Base-by-base conservation (phyloP, 2,797 vertebrate species). In the Sebastes cheni region DNA sequence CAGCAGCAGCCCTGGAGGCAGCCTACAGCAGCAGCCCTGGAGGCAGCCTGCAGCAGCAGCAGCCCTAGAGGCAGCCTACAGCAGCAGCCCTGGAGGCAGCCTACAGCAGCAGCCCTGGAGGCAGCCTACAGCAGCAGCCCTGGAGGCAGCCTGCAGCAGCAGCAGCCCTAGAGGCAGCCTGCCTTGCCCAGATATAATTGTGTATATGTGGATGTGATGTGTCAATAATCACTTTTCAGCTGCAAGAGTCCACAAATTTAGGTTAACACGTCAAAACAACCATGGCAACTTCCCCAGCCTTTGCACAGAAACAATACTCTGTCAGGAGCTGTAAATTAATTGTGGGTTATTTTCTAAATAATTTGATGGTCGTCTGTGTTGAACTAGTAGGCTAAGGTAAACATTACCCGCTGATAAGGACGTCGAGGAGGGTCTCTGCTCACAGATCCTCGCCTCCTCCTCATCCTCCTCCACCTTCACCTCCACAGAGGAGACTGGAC, bases 391-490 rank as follows among this genome's bases (percentile, higher is more conserved):
- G 4, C 8, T 9, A 16, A 50, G 3, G 23, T 75, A 29, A 65
- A 74, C 52, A 11, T 83, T 85, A 92, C 93, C 91, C 6, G 39
- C 6, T 3, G 52, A 62, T 75, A 39, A 71, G 50, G 77, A 8
- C 69, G 55, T 75, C 42, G 77, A 70, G 30, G 69, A 84, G 67
- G 70, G 54, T 82, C 62, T 34, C 7, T 27, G 70, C 66, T 86
- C 69, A 3, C 71, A 86, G 65, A 95, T 78, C 18, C 11, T 82
- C 30, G 72, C 80, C 66, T 95, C 94, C 46, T 90, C 93, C 58
- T 94, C 93, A n/a, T 89, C 92, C n/a, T 59, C 79, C 74, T 95
- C 93, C 74, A 77, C 83, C 67, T 96, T 95, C 70, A 95, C 88
- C n/a, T n/a, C 62, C 68, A 27, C 78, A n/a, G 82, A 56, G 59